These are phyloP conservation scores for Numenius arquata DNA, from an alignment of 2,113 vertebrate genomes.

Conservation along the genomic window DNA sequence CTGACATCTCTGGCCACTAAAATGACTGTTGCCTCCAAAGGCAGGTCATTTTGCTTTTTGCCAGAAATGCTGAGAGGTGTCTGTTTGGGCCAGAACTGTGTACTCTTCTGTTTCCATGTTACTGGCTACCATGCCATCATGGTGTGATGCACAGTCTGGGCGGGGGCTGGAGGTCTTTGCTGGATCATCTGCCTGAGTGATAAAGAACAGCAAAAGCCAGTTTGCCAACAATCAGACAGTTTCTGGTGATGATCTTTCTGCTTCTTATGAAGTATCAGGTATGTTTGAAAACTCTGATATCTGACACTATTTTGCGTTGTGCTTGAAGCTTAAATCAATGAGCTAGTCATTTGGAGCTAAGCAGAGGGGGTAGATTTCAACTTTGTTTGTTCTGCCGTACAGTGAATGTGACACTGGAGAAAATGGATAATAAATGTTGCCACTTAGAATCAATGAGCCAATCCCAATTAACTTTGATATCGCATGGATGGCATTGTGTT, in stretches of 20 bases:
- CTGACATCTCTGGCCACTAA: not conserved
- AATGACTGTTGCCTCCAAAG: not conserved
- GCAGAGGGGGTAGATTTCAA: not conserved
- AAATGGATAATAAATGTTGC: not conserved
- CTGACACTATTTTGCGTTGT: not conserved
- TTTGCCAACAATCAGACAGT: not conserved
- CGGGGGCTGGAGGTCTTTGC: not conserved
- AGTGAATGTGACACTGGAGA: not conserved
- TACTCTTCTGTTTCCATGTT: not conserved
- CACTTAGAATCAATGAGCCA: not conserved
- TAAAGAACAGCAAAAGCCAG: not conserved
- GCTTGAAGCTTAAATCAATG: not conserved
- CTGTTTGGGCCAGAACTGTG: not conserved
- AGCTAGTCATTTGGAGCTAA: not conserved
- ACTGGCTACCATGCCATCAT: not conserved
- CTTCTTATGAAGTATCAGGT: not conserved
- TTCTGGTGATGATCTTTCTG: not conserved
- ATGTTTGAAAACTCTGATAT: not conserved
- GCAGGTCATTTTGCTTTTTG: not conserved
- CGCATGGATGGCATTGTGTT: not conserved
- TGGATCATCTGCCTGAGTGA: not conserved
- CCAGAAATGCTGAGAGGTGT: not conserved
- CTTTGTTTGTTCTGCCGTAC: not conserved
- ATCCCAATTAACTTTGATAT: not conserved
- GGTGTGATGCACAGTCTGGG: not conserved